Evolutionary conservation across 1,140 invertebrate species (phyloP), one percentile per base, ranked within the genome.

Genomic region (Hormaphis cornu): DNA sequence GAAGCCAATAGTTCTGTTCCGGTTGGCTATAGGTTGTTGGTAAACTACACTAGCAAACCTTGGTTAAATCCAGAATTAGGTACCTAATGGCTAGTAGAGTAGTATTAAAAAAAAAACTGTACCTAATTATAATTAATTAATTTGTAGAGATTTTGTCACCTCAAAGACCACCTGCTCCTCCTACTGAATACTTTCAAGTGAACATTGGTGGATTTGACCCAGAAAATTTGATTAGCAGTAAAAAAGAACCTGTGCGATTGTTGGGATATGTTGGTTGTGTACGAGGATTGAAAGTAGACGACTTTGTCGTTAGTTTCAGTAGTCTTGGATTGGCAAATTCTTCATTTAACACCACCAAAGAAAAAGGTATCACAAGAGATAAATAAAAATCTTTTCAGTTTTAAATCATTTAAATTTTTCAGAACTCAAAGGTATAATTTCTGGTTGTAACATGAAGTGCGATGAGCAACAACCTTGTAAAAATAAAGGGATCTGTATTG

Each of bases 381-480:
- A n/a, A 30, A 9, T 20, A 22, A 33, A 20, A 35, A 56, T 20
- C 33, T 48, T 33, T 33, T 53, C 16, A 33, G 1, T 54, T 35
- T 33, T 16, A 7, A 35, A 22, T 22, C 33, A 33, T 33, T 33
- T 33, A 2, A 63, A 28, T 44, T 42, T n/a, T 9, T 16, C 61
- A 83, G 83, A 82, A 73, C 73, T 81, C 70, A 81, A 82, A 76
- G 90, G 87, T 6, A 85, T 93, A 0, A 77, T 91, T 18, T 83
- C 85, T 2, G 86, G 89, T 72, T 96, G 93, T 79, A 86, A 88
- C 72, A 92, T 93, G 85, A 89, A 91, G 74, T 97, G 93, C 76
- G 89, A 93, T 72, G 83, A 84, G 0, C 83, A 87, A 58, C 59
- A 63, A 12, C 91, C 91, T 0, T 97, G 93, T 75, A 88, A 91